Percentiles rank a stretch among this genome's conserved stretches.
Evolutionary conservation across 2,113 vertebrate genomes (phyloP).

Genomic region (Solenodon paradoxus): DNA sequence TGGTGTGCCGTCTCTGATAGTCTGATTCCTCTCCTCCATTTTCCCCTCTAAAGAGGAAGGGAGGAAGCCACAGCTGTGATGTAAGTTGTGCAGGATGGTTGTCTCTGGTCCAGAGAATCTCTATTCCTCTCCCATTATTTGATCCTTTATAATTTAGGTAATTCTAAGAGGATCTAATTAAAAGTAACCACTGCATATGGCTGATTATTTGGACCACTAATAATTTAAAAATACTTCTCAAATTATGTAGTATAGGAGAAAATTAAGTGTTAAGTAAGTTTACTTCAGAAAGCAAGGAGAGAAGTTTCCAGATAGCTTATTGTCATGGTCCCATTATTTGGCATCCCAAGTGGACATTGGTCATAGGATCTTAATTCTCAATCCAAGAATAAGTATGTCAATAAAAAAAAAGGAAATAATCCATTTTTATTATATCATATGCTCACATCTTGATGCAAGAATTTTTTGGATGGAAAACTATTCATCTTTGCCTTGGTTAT

Average conservation of each 20-base stretch:
- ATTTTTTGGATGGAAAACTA: not conserved
- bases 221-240: not conserved
- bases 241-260: not conserved
- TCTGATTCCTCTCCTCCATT: not conserved
- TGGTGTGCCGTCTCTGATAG: not conserved
- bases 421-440: not conserved
- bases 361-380: too few species aligned
- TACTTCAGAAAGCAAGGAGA: not conserved
- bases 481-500: not conserved
- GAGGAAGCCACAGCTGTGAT: not conserved
- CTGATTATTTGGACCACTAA: not conserved
- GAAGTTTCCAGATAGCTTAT: not conserved
- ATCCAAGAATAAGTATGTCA: not conserved
- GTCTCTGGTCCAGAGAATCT: not conserved
- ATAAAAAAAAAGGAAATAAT: not conserved
- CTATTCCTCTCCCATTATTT: not conserved
- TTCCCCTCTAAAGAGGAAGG: not conserved
- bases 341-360: not conserved
- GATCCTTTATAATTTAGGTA: not conserved
- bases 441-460: not conserved
- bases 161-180: not conserved
- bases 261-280: not conserved
- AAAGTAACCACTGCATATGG: not conserved
- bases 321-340: not conserved
- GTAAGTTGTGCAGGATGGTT: fast-evolving